Percentiles rank a stretch among this genome's conserved stretches.
Conservation (phyloP, 2,888 invertebrate species). For the Rhaphigaster nebulosa region DNA sequence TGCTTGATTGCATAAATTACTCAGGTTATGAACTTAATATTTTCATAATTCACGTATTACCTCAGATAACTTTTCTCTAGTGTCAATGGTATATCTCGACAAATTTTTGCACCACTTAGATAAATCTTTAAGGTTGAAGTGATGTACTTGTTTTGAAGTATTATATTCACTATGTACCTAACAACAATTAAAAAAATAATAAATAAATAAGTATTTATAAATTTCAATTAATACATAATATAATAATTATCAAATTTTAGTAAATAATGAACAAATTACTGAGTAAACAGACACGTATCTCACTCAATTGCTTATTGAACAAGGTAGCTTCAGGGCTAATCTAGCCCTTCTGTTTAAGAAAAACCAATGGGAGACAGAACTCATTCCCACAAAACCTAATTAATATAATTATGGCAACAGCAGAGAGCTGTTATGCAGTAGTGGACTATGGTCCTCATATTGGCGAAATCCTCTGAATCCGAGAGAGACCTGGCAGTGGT, state of each 20-base stretch:
- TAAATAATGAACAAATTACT: no score
- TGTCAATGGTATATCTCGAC: constrained; percentile 73
- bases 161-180: constrained; percentile 27
- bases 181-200: neutral
- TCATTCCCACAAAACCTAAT: no score
- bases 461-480: no score
- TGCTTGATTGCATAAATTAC: neutral
- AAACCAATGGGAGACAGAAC: no score
- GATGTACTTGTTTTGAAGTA: constrained; percentile 73
- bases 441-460: no score
- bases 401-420: no score
- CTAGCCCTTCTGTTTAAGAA: no score
- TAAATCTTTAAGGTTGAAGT: constrained; percentile 82
- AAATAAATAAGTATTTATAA: neutral
- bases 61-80: constrained; percentile 66
- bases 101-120: constrained; percentile 80
- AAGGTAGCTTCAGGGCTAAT: no score
- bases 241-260: neutral
- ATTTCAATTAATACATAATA: neutral
- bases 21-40: neutral
- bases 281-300: no score
- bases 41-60: constrained; percentile 58
- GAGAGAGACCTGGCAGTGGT: no score
- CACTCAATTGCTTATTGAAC: no score
- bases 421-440: no score